These are phyloP conservation scores for Equus przewalskii DNA, from an alignment of 2,113 vertebrate genomes.

Conservation along the genomic window DNA sequence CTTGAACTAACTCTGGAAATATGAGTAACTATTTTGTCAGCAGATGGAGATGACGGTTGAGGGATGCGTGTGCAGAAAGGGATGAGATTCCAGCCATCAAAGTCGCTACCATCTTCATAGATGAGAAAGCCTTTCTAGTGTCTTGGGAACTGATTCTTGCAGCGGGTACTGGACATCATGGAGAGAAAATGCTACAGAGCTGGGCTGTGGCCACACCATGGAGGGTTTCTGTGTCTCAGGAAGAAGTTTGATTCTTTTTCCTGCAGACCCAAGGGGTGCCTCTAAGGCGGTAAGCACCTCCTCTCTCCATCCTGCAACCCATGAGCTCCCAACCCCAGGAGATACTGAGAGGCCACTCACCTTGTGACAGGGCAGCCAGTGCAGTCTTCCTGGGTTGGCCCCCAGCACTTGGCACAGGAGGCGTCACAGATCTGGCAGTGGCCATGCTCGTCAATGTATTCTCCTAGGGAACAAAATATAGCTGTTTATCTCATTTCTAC, in stretches of 20 bases:
- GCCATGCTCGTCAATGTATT: conserved; percentile 88
- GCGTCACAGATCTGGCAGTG: conserved; percentile 90
- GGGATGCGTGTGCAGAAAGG: not conserved
- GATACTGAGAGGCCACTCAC: conserved; percentile 83
- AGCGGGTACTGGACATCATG: not conserved
- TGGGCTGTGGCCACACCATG: not conserved
- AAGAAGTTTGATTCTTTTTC: not conserved
- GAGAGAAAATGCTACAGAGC: not conserved
- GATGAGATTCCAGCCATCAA: not conserved
- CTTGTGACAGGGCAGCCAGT: conserved; percentile 88
- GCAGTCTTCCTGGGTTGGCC: conserved; percentile 91
- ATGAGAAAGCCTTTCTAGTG: not conserved
- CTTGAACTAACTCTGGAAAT: conserved; percentile 1
- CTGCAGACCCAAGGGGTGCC: not conserved
- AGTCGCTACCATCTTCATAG: not conserved
- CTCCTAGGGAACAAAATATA: conserved; percentile 86
- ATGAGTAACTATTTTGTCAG: not conserved
- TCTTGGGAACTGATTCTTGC: not conserved
- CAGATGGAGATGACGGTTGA: conserved; percentile 1
- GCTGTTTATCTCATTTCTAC: conserved; percentile 65
- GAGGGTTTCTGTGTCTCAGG: not conserved
- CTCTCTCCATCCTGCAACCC: not conserved
- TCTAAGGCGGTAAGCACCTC: not conserved
- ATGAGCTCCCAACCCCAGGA: not conserved
- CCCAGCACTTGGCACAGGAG: conserved; percentile 92